phyloP scores from a whole-genome alignment of 2,888 invertebrate genomes.

The Zygaena filipendulae region DNA sequence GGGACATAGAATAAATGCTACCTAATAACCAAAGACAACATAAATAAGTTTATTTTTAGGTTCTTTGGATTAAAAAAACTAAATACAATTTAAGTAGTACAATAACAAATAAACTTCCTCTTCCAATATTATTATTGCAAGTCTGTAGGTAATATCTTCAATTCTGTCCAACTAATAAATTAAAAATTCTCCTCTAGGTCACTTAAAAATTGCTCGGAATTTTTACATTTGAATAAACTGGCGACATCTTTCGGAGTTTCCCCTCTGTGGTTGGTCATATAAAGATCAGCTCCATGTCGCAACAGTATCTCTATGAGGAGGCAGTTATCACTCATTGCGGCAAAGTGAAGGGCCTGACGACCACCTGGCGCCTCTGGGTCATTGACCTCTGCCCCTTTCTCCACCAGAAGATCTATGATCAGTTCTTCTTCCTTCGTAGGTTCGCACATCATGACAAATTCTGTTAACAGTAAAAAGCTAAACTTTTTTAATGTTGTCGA shows the following conservation, averaged over 20 bases:
- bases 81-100: too few species aligned
- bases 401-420: slow-evolving; percentile 39
- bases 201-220: slow-evolving; percentile 27
- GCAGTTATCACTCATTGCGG: slow-evolving; percentile 56
- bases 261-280: slow-evolving; percentile 33
- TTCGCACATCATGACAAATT: slow-evolving; percentile 48
- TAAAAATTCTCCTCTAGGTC: slow-evolving; percentile 23
- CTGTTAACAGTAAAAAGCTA: slow-evolving; percentile 24
- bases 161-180: slow-evolving; percentile 2
- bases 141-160: too few species aligned
- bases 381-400: slow-evolving; percentile 39
- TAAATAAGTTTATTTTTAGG: too few species aligned
- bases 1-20: too few species aligned
- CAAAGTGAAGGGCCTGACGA: slow-evolving; percentile 58
- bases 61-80: too few species aligned
- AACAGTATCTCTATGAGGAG: slow-evolving; percentile 37
- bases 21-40: too few species aligned
- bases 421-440: slow-evolving; percentile 37
- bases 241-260: slow-evolving; percentile 51
- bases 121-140: too few species aligned
- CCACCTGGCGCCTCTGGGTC: slow-evolving; percentile 42
- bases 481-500: too few species aligned
- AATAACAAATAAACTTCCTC: too few species aligned
- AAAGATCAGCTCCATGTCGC: slow-evolving; percentile 38
- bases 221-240: slow-evolving; percentile 30